Percentiles rank a stretch among this genome's conserved stretches.
Conservation (phyloP, 2,113 vertebrate genomes). For the Lucifuga dentata region DNA sequence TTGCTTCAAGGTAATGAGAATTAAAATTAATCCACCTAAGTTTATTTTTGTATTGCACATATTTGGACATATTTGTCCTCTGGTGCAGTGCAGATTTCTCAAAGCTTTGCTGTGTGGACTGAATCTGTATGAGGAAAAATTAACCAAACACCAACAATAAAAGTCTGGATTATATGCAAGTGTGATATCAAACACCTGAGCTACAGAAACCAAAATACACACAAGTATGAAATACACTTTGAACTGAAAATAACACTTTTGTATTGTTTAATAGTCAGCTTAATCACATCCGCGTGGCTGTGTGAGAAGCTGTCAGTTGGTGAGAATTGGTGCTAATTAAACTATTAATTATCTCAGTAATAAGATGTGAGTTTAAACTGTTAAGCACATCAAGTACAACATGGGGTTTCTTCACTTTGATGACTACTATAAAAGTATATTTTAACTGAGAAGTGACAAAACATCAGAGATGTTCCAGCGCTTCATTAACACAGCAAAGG, state of each 20-base stretch:
- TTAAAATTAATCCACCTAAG: constrained; percentile 70
- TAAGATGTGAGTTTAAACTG: constrained; percentile 73
- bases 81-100: constrained; percentile 21
- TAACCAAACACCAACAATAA: constrained; percentile 50
- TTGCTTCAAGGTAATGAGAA: constrained; percentile 76
- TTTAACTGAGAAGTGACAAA: constrained; percentile 55
- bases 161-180: constrained; percentile 43
- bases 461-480: constrained; percentile 51
- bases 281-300: constrained; percentile 12
- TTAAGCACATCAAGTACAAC: constrained; percentile 76
- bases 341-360: constrained; percentile 80
- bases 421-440: constrained; percentile 68
- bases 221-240: neutral
- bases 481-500: constrained; percentile 53
- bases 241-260: constrained; percentile 5
- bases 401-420: constrained; percentile 77
- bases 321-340: constrained; percentile 77
- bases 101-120: constrained; percentile 48
- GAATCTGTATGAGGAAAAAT: constrained; percentile 31
- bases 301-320: constrained; percentile 56
- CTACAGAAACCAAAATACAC: constrained; percentile 18
- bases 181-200: constrained; percentile 38
- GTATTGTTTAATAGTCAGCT: constrained; percentile 21
- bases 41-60: constrained; percentile 74
- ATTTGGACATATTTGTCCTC: constrained; percentile 54